These are phyloP conservation scores for Apostichopus japonicus DNA, from an alignment of 35 echinoderm and acorn worm genomes.

Conservation along the genomic window DNA sequence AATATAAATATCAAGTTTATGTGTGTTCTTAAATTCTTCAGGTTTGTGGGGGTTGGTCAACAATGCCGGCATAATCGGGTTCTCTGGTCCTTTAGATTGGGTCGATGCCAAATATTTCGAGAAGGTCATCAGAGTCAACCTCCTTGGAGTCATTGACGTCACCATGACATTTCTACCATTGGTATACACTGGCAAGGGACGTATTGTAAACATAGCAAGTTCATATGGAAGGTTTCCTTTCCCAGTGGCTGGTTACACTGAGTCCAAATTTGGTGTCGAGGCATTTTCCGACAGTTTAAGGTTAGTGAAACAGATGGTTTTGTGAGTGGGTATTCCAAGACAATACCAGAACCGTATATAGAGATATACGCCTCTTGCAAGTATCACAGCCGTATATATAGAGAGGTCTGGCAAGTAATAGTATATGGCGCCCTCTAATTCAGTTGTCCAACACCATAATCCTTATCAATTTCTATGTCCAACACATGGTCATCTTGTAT, in stretches of 20 bases:
- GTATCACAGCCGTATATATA: no score
- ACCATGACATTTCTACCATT: conserved; percentile 65
- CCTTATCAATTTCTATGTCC: no score
- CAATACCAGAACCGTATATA: no score
- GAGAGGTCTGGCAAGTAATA: no score
- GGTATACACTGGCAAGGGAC: conserved; percentile 55
- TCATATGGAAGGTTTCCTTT: conserved; percentile 53
- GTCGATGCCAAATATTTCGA: conserved; percentile 47
- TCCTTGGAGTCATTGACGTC: conserved; percentile 65
- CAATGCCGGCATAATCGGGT: conserved; percentile 65
- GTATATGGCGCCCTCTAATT: no score
- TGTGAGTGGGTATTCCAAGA: no score
- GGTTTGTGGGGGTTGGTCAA: conserved; percentile 73
- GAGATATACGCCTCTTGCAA: no score
- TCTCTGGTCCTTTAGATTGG: conserved; percentile 59
- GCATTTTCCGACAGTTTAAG: conserved; percentile 73
- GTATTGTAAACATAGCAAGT: conserved; percentile 67
- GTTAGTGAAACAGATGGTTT: conserved; percentile 7
- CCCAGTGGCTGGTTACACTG: conserved; percentile 55
- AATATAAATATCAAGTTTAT: background rate
- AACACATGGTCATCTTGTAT: no score
- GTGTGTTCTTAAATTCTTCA: conserved; percentile 7
- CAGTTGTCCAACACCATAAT: no score
- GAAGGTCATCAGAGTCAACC: conserved; percentile 50
- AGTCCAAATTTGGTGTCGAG: conserved; percentile 60